Evolutionary conservation across 2,888 invertebrate genomes (phyloP), one percentile per base, ranked within the genome.

Genomic region (Embidobia sp.): DNA sequence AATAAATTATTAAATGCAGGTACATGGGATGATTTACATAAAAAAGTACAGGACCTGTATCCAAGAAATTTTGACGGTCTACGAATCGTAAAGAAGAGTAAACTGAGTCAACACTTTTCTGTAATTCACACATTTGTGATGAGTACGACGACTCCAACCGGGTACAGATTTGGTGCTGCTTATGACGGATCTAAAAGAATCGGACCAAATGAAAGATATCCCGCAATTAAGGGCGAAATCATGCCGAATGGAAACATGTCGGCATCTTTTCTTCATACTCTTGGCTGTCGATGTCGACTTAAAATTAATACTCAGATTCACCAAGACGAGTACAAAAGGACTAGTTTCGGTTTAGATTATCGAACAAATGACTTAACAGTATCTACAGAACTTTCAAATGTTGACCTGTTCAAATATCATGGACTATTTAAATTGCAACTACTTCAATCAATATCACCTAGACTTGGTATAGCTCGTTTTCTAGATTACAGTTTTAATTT

Each of bases 11-110:
- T n/a, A n/a, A n/a, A n/a, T n/a, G 42, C 26, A 77, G 88, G 88
- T n/a, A 86, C 84, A 15, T 87, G 89, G 75, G 87, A 85, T 48
- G 87, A 89, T 2, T 79, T 89, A n/a, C 89, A 89, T 46, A 86
- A 84, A 40, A 87, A 84, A 67, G 84, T 86, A 4, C 83, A 85
- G 18, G 82, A 84, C 4, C 79, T 89, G 11, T 85, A 87, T 46
- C 88, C 88, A 0, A 82, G 74, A n/a, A 85, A 83, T 59, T 89
- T 89, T 61, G 86, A 89, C 22, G 89, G 89, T 6, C 84, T 85
- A 1, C 82, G 80, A 31, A 67, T 89, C 18, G 49, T 78, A 8
- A 57, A 86, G 10, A 83, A 79, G 15, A 85, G 85, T 51, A 66
- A 69, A n/a, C 77, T 89, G 8, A 89, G 86, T 49, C 77, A 85